phyloP scores from a whole-genome alignment of 2,797 vertebrate genomes.

The Oreonectes daqikongensis region DNA sequence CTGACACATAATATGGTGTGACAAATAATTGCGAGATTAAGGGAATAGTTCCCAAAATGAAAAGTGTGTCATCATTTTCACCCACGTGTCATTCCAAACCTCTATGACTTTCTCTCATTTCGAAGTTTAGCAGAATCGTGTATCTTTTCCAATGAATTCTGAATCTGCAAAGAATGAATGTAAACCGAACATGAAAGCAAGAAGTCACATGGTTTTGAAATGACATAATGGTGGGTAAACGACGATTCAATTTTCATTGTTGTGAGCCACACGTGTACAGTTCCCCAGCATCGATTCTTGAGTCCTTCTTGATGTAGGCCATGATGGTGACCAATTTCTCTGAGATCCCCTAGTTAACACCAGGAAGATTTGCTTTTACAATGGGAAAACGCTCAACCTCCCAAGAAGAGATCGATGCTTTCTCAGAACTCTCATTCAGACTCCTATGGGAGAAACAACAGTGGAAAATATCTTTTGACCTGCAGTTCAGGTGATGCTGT shows the following conservation, averaged over 20 bases:
- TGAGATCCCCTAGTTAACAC: not conserved
- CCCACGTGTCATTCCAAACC: not conserved
- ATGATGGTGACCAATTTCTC: not conserved
- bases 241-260: not conserved
- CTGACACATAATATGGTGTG: constrained; percentile 24
- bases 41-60: not conserved
- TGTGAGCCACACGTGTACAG: constrained; percentile 1
- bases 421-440: constrained; percentile 6
- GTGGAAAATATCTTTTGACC: not conserved
- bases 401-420: constrained; percentile 5
- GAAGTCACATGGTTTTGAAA: not conserved
- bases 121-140: not conserved
- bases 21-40: constrained; percentile 41
- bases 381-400: not conserved
- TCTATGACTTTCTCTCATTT: not conserved
- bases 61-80: not conserved
- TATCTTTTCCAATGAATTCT: not conserved
- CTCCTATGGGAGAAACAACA: not conserved
- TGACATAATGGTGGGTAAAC: not conserved
- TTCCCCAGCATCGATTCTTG: not conserved
- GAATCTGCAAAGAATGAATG: not conserved
- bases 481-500: constrained; percentile 24
- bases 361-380: not conserved
- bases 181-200: not conserved
- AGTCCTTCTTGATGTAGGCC: not conserved